phyloP scores from a whole-genome alignment of 53 echinoderm and acorn worm genomes.

The Temnopleurus reevesii region DNA sequence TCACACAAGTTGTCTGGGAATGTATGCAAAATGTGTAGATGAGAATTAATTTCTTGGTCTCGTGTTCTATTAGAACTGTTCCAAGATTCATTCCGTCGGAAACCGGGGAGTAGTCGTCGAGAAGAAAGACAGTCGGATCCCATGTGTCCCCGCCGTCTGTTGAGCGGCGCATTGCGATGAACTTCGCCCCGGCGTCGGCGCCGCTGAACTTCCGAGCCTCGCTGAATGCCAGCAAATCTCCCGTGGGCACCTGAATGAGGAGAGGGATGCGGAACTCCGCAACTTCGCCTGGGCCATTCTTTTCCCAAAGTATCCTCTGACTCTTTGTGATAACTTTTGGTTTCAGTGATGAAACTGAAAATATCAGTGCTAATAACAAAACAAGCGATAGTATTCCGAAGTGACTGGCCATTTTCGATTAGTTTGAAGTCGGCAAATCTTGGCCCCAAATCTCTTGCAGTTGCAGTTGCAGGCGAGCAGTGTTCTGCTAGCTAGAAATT shows the following conservation, averaged over 20 bases:
- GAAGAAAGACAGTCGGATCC: slow-evolving; percentile 52
- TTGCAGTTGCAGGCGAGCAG: background rate
- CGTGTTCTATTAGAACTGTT: slow-evolving; percentile 56
- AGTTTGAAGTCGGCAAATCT: no score
- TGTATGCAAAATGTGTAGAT: slow-evolving; percentile 67
- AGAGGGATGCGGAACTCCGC: slow-evolving; percentile 61
- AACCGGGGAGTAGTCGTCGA: slow-evolving; percentile 57
- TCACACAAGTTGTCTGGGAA: slow-evolving; percentile 2
- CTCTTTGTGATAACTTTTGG: slow-evolving; percentile 39
- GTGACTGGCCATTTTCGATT: background rate
- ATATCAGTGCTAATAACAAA: background rate
- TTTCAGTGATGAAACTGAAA: background rate
- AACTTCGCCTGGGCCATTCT: slow-evolving; percentile 4
- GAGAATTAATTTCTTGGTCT: slow-evolving; percentile 54
- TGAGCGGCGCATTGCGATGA: slow-evolving; percentile 70
- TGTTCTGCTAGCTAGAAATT: background rate
- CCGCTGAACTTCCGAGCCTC: slow-evolving; percentile 66
- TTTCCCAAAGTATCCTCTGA: slow-evolving; percentile 49
- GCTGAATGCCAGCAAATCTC: slow-evolving; percentile 71
- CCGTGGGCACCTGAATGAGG: slow-evolving; percentile 61
- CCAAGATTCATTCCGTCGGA: slow-evolving; percentile 65
- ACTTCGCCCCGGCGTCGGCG: slow-evolving; percentile 63
- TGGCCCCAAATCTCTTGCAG: background rate
- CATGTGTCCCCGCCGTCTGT: slow-evolving; percentile 59
- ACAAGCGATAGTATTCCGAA: background rate